Conservation (phyloP, 2,888 invertebrate genomes). For the Watsonalla cultraria region DNA sequence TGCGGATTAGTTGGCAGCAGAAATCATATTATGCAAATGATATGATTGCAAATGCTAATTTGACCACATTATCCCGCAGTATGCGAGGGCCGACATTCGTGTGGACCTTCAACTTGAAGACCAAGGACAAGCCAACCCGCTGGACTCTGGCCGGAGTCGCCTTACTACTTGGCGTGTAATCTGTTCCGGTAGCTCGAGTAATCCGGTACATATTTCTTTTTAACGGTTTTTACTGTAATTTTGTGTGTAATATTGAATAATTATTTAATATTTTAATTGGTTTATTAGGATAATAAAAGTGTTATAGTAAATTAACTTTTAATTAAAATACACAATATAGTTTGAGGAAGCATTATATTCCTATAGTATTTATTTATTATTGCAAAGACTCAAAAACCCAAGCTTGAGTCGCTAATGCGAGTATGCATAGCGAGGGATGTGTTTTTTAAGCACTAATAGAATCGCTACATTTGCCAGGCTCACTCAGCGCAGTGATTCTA, state of each 20-base stretch:
- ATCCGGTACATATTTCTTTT: neutral
- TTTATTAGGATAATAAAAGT: conserved; percentile 10
- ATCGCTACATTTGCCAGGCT: too few species aligned
- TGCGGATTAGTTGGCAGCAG: too few species aligned
- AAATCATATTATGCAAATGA: too few species aligned
- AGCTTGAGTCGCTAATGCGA: too few species aligned
- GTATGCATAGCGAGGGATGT: too few species aligned
- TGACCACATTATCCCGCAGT: conserved; percentile 41
- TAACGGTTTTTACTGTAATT: neutral
- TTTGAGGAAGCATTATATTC: too few species aligned
- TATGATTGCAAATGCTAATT: too few species aligned
- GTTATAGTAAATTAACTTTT: neutral
- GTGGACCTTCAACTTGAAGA: conserved; percentile 96
- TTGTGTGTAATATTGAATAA: neutral
- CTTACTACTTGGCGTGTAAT: conserved; percentile 89
- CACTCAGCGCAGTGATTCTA: too few species aligned
- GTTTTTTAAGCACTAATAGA: too few species aligned
- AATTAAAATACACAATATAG: neutral
- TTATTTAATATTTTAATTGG: neutral
- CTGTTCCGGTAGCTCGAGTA: neutral
- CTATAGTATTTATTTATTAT: too few species aligned
- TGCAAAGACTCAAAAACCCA: too few species aligned
- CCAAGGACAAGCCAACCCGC: conserved; percentile 91
- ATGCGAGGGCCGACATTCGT: conserved; percentile 94
- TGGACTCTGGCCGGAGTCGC: conserved; percentile 97